These are phyloP conservation scores for Amazonetta brasiliensis DNA, from an alignment of 2,797 vertebrate species.

Conservation along the genomic window DNA sequence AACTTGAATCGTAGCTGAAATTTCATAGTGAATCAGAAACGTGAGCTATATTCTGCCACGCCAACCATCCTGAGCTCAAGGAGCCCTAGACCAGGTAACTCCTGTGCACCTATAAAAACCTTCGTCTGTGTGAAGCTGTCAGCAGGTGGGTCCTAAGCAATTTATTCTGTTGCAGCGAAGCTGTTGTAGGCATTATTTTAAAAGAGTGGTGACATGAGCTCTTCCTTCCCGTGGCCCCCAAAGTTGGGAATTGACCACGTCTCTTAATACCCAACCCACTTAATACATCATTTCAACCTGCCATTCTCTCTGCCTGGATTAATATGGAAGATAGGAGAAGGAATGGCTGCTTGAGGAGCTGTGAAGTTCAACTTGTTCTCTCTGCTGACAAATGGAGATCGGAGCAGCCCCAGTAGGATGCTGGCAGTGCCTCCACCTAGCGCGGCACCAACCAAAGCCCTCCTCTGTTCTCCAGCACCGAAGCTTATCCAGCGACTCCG, in stretches of 20 bases:
- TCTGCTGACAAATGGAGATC: background rate
- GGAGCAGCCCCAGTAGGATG: background rate
- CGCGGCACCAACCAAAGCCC: background rate
- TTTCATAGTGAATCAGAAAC: background rate
- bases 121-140: background rate
- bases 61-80: background rate
- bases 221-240: background rate
- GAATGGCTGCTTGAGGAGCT: background rate
- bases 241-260: background rate
- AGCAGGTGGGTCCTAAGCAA: background rate
- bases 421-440: background rate
- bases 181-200: background rate
- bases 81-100: background rate
- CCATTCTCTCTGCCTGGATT: background rate
- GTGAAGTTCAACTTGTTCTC: background rate
- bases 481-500: conserved; percentile 50
- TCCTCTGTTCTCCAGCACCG: background rate
- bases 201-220: background rate
- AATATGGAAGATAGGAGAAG: background rate
- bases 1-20: background rate
- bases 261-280: conserved; percentile 5
- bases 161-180: background rate
- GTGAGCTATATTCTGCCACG: background rate
- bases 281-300: background rate
- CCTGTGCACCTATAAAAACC: background rate